Evolutionary conservation across 23 tunicate genomes (phyloP), one percentile per base, ranked within the genome.

Genomic region (Trididemnum clinides): DNA sequence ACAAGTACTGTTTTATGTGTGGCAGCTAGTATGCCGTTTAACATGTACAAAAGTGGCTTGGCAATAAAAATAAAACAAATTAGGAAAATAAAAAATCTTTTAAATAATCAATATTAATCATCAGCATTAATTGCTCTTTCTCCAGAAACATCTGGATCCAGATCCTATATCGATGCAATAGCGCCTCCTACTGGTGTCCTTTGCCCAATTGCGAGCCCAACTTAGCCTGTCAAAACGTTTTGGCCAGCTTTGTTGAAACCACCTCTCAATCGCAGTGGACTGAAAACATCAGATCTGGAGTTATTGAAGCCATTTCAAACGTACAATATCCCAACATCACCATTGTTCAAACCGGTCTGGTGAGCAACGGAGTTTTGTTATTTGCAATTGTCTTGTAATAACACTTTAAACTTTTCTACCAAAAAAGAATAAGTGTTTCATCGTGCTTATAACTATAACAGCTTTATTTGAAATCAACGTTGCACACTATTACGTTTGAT

Each of bases 101-200:
- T n/a, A n/a, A n/a, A n/a, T n/a, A n/a, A n/a, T n/a, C n/a, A n/a
- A n/a, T n/a, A n/a, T n/a, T n/a, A n/a, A n/a, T n/a, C n/a, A n/a
- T n/a, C n/a, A n/a, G n/a, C n/a, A n/a, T n/a, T n/a, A n/a, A n/a
- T n/a, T n/a, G n/a, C n/a, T 65, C 28, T 28, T 26, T 20, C n/a
- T 65, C 22, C 69, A 83, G 87, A 31, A 69, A n/a, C 49, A 39
- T 83, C 62, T 83, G 87, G 87, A 51, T 83, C 37, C 66, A 70
- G 29, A 15, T 83, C 2, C 69, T 83, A 10, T 23, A 50, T 69
- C 23, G 80, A 30, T 83, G 87, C 69, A 83, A 39, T 69, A 49
- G 37, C 64, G 79, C 76, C 1, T 1, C 87, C 37, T 71, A 65
- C 49, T 66, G 66, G 65, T 83, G 87, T 69, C 80, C 76, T 19